Evolutionary conservation across 2,888 invertebrate species (phyloP).

Genomic region (Eulithis testata): DNA sequence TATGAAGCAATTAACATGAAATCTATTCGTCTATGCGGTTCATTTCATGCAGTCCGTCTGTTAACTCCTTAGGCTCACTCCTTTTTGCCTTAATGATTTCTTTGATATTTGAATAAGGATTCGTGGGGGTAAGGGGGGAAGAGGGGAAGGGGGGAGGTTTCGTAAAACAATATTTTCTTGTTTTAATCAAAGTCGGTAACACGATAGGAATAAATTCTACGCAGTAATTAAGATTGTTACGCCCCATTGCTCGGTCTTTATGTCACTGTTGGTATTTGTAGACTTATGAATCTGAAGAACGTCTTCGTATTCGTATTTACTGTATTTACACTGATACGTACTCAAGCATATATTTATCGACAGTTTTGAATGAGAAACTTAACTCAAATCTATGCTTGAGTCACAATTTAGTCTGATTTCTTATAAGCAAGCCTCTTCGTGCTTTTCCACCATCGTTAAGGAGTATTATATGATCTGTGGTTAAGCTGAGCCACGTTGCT

Average conservation of each 20-base stretch:
- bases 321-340: no score
- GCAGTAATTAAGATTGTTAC: constrained; percentile 41
- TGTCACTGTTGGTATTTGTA: constrained; percentile 25
- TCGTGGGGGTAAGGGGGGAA: constrained; percentile 32
- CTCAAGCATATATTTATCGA: no score
- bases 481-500: no score
- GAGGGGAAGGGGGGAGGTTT: constrained; percentile 20
- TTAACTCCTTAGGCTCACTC: constrained; percentile 33
- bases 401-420: no score
- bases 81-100: constrained; percentile 52
- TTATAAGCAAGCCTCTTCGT: no score
- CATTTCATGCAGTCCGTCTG: constrained; percentile 7
- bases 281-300: constrained; percentile 8
- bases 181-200: constrained; percentile 46
- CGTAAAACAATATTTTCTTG: constrained; percentile 47
- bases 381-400: no score
- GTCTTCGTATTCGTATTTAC: no score
- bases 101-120: constrained; percentile 59
- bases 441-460: no score
- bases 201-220: constrained; percentile 43
- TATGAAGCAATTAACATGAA: neutral
- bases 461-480: no score
- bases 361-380: no score
- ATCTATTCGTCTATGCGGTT: neutral
- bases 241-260: constrained; percentile 29